phyloP scores from a whole-genome alignment of 2,797 vertebrate genomes.

The Sebastolobus altivelis region DNA sequence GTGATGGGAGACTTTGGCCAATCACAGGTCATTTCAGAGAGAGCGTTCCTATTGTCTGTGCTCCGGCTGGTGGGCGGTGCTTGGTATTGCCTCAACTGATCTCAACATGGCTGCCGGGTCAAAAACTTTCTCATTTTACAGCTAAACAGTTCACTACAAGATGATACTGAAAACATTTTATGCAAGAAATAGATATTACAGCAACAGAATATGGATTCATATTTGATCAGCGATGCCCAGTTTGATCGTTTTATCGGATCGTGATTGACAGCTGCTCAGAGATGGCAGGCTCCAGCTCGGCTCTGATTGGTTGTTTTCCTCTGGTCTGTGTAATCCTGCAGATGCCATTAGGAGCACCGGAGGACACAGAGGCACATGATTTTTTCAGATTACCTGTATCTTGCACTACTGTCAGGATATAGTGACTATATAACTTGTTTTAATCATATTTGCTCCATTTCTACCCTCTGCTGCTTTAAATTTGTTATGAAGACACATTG shows the following conservation, averaged over 20 bases:
- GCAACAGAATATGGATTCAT: not conserved
- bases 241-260: not conserved
- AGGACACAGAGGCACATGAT: not conserved
- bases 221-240: fast-evolving
- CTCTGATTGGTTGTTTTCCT: not conserved
- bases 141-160: too few relatives aligned
- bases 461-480: too few relatives aligned
- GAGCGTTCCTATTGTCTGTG: not conserved
- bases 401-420: not conserved
- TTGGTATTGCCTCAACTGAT: too few relatives aligned
- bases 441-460: too few relatives aligned
- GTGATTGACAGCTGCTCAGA: not conserved
- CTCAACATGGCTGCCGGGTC: too few relatives aligned
- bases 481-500: not conserved
- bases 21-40: not conserved
- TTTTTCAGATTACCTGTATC: not conserved
- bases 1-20: not conserved
- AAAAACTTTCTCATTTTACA: not conserved
- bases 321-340: not conserved
- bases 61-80: too few relatives aligned
- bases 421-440: too few relatives aligned
- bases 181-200: too few relatives aligned
- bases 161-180: too few relatives aligned
- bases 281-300: not conserved
- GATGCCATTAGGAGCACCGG: not conserved